These are phyloP conservation scores for Caenorhabditis macrosperma DNA, from an alignment of 2,888 invertebrate genomes.

Conservation along the genomic window DNA sequence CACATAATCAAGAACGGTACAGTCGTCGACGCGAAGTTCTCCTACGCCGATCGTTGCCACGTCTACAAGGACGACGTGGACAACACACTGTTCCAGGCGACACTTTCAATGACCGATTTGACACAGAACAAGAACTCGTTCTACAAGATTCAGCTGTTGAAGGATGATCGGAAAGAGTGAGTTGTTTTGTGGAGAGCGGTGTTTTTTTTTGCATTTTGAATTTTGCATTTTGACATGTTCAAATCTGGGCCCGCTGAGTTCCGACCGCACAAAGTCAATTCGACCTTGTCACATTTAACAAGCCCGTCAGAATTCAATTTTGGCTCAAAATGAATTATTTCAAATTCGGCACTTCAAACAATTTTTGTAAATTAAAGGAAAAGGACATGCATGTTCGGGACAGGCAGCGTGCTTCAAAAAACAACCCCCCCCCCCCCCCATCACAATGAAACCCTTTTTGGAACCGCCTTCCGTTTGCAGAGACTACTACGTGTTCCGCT, in stretches of 20 bases:
- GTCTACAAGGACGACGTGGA: constrained; percentile 57
- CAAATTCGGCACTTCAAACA: too few species aligned
- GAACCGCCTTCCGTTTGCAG: constrained; percentile 1
- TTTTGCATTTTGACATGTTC: constrained; percentile 76
- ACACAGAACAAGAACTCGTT: constrained; percentile 91
- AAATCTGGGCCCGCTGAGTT: too few species aligned
- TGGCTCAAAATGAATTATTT: too few species aligned
- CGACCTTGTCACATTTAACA: too few species aligned
- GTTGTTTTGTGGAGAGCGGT: constrained; percentile 70
- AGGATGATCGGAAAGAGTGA: constrained; percentile 84
- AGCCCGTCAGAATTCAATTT: too few species aligned
- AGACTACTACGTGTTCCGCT: constrained; percentile 87
- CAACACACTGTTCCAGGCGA: constrained; percentile 66
- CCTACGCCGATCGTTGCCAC: constrained; percentile 72
- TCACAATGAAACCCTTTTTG: background rate
- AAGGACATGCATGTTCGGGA: too few species aligned
- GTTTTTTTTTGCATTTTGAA: constrained; percentile 79
- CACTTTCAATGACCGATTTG: constrained; percentile 86
- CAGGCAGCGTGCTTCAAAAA: too few species aligned
- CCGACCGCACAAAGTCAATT: too few species aligned
- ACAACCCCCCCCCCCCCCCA: too few species aligned
- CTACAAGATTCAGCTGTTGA: constrained; percentile 93
- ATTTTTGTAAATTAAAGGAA: too few species aligned
- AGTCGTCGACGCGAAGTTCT: constrained; percentile 92
- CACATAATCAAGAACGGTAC: constrained; percentile 89